Conservation (phyloP, 37 sponge, comb jelly and placozoan genomes). For the Hormiphora californensis region DNA sequence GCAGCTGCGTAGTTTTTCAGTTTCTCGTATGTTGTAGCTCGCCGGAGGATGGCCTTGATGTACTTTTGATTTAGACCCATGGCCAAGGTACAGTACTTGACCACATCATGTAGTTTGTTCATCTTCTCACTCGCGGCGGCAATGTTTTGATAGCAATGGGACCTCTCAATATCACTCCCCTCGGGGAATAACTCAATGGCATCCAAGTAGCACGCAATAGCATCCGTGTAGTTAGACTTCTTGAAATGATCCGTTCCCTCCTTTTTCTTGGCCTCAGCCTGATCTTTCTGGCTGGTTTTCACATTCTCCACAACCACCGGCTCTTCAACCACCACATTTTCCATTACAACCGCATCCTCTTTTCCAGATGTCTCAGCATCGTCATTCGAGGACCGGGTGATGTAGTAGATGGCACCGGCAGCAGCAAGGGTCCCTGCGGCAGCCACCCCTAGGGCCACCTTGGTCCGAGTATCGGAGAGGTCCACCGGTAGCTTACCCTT, state of each 20-base stretch:
- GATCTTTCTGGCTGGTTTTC: neutral
- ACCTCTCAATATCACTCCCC: neutral
- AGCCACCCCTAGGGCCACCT: conserved; percentile 16
- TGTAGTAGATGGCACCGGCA: conserved; percentile 14
- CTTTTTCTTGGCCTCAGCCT: neutral
- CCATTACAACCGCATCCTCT: neutral
- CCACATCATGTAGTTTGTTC: neutral
- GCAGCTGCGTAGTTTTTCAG: conserved; percentile 2
- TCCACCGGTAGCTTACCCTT: no score
- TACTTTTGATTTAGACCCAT: conserved; percentile 35
- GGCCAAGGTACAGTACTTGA: conserved; percentile 13
- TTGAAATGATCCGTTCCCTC: conserved; percentile 7
- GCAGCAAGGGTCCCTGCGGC: conserved; percentile 28
- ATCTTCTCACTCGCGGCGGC: conserved; percentile 37
- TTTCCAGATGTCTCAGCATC: neutral
- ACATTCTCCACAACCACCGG: neutral
- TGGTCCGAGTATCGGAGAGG: conserved; percentile 20
- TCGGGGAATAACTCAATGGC: neutral
- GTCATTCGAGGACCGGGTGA: neutral
- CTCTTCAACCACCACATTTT: neutral
- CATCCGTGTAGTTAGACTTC: neutral
- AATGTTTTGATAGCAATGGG: conserved; percentile 38
- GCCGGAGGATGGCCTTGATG: conserved; percentile 12
- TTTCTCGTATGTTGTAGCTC: conserved; percentile 14
- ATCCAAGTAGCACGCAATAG: conserved; percentile 1